Conservation (phyloP, 2,888 invertebrate genomes). For the Sphaerophoria taeniata region DNA sequence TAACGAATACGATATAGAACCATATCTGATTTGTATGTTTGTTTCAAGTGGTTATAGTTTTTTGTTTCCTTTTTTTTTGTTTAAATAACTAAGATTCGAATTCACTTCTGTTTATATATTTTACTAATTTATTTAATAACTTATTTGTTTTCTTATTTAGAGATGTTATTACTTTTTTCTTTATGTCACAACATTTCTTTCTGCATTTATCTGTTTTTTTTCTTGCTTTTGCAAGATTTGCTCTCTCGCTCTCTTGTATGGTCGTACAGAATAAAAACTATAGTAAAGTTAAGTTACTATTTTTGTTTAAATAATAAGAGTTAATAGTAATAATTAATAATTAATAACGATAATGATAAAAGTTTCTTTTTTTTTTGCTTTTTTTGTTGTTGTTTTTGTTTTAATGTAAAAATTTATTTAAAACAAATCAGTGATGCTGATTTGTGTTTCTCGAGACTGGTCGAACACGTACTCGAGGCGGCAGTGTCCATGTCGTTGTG, state of each 20-base stretch:
- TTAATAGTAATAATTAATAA: slow-evolving; percentile 41
- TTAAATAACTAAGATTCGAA: slow-evolving; percentile 71
- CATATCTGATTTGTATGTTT: slow-evolving; percentile 45
- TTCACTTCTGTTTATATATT: slow-evolving; percentile 52
- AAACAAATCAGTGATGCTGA: slow-evolving; percentile 76
- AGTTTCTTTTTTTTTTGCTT: slow-evolving; percentile 40
- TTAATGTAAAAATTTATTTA: slow-evolving; percentile 68
- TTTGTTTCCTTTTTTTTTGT: slow-evolving; percentile 42
- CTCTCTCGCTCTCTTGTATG: slow-evolving; percentile 65
- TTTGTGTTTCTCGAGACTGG: slow-evolving; percentile 83
- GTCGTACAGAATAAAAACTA: slow-evolving; percentile 68
- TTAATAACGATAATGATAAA: slow-evolving; percentile 69
- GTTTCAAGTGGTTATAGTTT: slow-evolving; percentile 26
- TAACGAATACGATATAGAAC: slow-evolving; percentile 67
- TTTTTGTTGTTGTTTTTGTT: slow-evolving; percentile 11
- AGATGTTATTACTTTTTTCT: slow-evolving; percentile 35
- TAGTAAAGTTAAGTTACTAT: slow-evolving; percentile 71
- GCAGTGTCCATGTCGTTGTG: slow-evolving; percentile 85
- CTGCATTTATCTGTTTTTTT: slow-evolving; percentile 33
- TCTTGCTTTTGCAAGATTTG: slow-evolving; percentile 42
- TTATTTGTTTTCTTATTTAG: slow-evolving; percentile 8
- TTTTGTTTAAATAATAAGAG: slow-evolving; percentile 61
- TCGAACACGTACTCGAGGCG: slow-evolving; percentile 84
- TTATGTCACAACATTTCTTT: slow-evolving; percentile 67
- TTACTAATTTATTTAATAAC: slow-evolving; percentile 27